Conservation (phyloP, 2,113 vertebrate species). For the Pantherophis guttatus region DNA sequence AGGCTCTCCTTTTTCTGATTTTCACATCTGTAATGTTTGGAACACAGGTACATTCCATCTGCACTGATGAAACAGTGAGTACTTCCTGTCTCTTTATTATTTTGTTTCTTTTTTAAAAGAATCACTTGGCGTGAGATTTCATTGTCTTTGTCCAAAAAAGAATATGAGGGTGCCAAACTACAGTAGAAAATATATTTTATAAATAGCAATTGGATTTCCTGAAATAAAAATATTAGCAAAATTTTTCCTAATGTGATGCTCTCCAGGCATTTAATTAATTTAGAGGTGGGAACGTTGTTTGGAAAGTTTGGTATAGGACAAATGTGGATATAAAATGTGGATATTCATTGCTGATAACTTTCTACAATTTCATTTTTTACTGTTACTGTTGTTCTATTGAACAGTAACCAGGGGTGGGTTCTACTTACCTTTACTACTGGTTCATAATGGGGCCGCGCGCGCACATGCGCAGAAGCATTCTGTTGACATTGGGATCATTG, state of each 20-base stretch:
- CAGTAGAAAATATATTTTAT: neutral
- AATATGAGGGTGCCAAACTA: neutral
- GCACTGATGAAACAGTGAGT: slow-evolving; percentile 94
- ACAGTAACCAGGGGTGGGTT: neutral
- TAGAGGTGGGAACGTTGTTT: neutral
- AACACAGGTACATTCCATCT: slow-evolving; percentile 97
- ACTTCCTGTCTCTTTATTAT: neutral
- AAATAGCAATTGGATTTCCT: neutral
- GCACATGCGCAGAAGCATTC: too few species aligned
- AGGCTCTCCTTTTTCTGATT: slow-evolving; percentile 94
- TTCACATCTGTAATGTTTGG: slow-evolving; percentile 99
- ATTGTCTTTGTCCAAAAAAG: accelerated
- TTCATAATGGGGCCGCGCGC: too few species aligned
- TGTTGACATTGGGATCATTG: too few species aligned
- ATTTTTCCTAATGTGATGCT: neutral
- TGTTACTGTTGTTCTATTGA: neutral
- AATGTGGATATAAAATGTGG: neutral
- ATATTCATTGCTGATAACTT: neutral
- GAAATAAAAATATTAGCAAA: neutral
- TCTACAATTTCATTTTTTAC: slow-evolving; percentile 1
- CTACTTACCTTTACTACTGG: too few species aligned
- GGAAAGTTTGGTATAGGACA: neutral
- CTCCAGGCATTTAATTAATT: neutral
- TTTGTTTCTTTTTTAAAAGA: neutral
- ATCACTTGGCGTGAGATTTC: neutral